Conservation (phyloP, 2,888 invertebrate species). For the Pimpla rufipes region DNA sequence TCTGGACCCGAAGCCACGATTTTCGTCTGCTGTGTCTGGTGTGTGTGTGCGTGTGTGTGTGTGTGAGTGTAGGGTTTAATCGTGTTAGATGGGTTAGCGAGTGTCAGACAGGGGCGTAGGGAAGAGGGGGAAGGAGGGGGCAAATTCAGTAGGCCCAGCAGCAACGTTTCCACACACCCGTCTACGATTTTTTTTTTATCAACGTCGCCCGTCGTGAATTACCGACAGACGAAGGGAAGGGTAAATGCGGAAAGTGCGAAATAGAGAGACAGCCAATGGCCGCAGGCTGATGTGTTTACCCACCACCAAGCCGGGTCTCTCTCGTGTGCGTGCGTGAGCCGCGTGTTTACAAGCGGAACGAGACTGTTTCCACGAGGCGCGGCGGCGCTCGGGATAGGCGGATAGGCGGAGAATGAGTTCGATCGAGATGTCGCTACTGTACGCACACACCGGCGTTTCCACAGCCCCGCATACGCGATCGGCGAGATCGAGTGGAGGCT, state of each 20-base stretch:
- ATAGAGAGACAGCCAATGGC: slow-evolving; percentile 28
- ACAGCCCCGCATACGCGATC: slow-evolving; percentile 36
- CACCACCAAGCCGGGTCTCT: not conserved
- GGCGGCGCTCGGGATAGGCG: slow-evolving; percentile 13
- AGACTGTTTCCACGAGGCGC: slow-evolving; percentile 26
- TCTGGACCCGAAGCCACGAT: slow-evolving; percentile 24
- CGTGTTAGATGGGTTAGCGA: slow-evolving; percentile 48
- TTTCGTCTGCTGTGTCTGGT: slow-evolving; percentile 17
- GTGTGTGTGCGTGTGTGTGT: not conserved
- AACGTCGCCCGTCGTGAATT: slow-evolving; percentile 12
- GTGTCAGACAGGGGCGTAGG: too few species aligned
- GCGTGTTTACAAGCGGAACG: slow-evolving; percentile 12
- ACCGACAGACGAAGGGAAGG: slow-evolving; percentile 10
- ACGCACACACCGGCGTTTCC: slow-evolving; percentile 2
- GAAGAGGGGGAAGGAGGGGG: not conserved
- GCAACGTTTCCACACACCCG: not conserved
- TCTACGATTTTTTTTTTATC: slow-evolving; percentile 12
- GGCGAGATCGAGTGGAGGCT: slow-evolving; percentile 53
- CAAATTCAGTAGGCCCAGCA: not conserved
- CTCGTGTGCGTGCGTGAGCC: not conserved
- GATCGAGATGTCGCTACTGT: slow-evolving; percentile 51
- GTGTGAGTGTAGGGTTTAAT: slow-evolving; percentile 33
- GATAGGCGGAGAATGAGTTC: slow-evolving; percentile 52
- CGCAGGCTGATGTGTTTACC: slow-evolving; percentile 27
- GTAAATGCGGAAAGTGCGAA: slow-evolving; percentile 46